Percentiles rank a stretch among this genome's conserved stretches.
phyloP scores from a whole-genome alignment of 2,888 invertebrate species.

The Hetaerina titia region DNA sequence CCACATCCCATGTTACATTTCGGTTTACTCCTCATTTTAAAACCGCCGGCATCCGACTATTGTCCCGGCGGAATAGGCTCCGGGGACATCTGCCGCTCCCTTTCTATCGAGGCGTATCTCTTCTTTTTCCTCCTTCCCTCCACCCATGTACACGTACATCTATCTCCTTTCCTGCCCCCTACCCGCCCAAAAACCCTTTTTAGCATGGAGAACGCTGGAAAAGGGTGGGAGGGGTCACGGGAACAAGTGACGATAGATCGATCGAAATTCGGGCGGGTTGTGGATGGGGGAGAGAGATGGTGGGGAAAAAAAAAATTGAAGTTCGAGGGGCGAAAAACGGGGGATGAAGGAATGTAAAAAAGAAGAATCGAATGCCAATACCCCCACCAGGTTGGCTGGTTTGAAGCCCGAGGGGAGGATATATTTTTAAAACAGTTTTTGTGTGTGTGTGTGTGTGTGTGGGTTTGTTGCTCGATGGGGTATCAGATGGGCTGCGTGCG shows the following conservation, averaged over 20 bases:
- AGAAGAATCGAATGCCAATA: background rate
- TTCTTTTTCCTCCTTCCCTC: background rate
- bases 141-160: background rate
- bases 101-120: background rate
- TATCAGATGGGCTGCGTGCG: background rate
- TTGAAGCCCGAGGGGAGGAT: background rate
- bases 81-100: background rate
- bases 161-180: background rate
- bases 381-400: background rate
- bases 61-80: background rate
- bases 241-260: background rate
- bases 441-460: background rate
- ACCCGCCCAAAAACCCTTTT: background rate
- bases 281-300: background rate
- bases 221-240: background rate
- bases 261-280: background rate
- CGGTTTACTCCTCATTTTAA: background rate
- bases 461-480: background rate
- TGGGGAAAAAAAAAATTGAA: background rate
- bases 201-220: background rate
- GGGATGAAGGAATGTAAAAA: conserved; percentile 4
- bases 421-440: background rate
- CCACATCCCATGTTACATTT: background rate
- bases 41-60: conserved; percentile 8
- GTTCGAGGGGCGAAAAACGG: background rate